phyloP scores from a whole-genome alignment of 1,140 invertebrate species.

The Zaprionus inermis region DNA sequence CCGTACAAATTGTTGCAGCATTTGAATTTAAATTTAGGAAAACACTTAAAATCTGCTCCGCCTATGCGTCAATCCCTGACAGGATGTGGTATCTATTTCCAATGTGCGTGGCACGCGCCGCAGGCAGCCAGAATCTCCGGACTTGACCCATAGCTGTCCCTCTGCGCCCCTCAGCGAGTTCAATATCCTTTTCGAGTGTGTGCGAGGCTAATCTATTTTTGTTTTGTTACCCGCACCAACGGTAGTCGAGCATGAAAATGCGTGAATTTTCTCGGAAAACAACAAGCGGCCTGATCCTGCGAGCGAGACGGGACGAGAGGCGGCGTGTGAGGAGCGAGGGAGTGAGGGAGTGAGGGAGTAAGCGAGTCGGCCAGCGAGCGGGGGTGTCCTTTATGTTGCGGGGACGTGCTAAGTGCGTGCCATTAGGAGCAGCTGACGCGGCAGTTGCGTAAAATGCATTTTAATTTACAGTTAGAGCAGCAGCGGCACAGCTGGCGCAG shows the following conservation, averaged over 20 bases:
- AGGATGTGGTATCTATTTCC: not conserved
- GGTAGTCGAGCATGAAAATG: slow-evolving; percentile 81
- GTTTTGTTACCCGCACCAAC: slow-evolving; percentile 40
- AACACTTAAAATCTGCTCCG: not conserved
- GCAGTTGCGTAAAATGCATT: slow-evolving; percentile 81
- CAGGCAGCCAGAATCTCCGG: not conserved
- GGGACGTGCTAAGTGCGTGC: slow-evolving; percentile 72
- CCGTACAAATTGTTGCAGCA: not conserved
- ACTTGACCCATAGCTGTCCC: slow-evolving; percentile 45
- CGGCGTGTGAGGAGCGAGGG: no score
- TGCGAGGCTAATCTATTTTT: slow-evolving; percentile 75
- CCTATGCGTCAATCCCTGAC: not conserved
- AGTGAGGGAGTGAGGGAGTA: not conserved
- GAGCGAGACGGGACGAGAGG: not conserved
- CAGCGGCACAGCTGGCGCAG: slow-evolving; percentile 51
- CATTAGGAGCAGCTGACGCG: slow-evolving; percentile 76
- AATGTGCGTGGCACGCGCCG: slow-evolving; percentile 48
- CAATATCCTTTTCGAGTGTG: slow-evolving; percentile 71
- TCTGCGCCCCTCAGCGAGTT: slow-evolving; percentile 43
- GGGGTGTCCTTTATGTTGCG: slow-evolving; percentile 64
- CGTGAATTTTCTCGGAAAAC: slow-evolving; percentile 74
- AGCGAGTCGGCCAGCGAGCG: no score
- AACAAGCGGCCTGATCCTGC: slow-evolving; percentile 28
- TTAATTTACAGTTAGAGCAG: slow-evolving; percentile 73
- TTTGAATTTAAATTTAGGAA: not conserved